Conservation (phyloP, 53 echinoderm and acorn worm genomes). For the Paracentrotus lividus region DNA sequence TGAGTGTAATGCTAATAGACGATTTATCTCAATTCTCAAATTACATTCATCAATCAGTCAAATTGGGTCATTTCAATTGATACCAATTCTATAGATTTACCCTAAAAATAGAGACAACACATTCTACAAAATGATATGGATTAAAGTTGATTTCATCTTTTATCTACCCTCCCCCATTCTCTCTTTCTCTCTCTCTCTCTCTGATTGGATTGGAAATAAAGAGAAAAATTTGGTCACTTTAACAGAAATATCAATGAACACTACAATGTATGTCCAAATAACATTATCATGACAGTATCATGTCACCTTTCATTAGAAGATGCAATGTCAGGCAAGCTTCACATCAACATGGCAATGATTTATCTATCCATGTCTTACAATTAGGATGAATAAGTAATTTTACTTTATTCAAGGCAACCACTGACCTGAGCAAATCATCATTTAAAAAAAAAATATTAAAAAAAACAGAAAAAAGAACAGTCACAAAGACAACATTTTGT, state of each 20-base stretch:
- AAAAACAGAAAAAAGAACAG: neutral
- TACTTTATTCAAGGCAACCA: neutral
- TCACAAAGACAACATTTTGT: neutral
- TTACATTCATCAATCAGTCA: constrained; percentile 19
- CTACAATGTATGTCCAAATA: neutral
- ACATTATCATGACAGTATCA: neutral
- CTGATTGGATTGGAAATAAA: neutral
- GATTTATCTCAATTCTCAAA: constrained; percentile 24
- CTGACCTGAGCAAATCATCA: no score
- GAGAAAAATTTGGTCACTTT: neutral
- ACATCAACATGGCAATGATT: neutral
- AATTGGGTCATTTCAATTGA: neutral
- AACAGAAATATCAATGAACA: neutral
- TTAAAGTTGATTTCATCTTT: neutral
- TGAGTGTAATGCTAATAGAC: neutral
- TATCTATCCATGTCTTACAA: neutral
- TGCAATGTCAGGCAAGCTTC: neutral
- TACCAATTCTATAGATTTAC: neutral
- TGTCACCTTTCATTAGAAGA: neutral
- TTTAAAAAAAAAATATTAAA: neutral
- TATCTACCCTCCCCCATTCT: neutral
- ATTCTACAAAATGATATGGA: neutral
- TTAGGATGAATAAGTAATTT: neutral
- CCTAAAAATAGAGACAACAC: neutral
- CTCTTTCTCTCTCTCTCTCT: neutral